These are phyloP conservation scores for Haliclona indistincta DNA, from an alignment of 37 sponge, comb jelly and placozoan genomes.

Conservation along the genomic window DNA sequence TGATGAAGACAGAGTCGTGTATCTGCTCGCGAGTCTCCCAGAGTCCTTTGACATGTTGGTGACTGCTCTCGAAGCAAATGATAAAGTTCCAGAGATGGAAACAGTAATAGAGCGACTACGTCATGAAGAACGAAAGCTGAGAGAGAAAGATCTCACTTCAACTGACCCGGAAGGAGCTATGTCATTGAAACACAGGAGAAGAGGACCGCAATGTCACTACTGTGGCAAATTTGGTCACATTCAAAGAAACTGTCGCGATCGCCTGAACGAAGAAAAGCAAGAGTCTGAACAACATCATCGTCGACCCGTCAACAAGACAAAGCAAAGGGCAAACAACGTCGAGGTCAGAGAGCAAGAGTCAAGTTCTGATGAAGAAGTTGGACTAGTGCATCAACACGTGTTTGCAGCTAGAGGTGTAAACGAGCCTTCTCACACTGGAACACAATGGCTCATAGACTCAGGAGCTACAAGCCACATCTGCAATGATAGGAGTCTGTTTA, in stretches of 20 bases:
- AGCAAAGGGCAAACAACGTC: conserved; percentile 17
- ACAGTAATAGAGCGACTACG: conserved; percentile 39
- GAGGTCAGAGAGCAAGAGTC: not conserved
- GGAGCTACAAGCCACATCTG: conserved; percentile 61
- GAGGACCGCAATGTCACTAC: conserved; percentile 26
- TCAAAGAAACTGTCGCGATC: conserved; percentile 7
- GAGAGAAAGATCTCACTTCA: not conserved
- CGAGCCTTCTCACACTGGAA: not conserved
- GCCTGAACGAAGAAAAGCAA: not conserved
- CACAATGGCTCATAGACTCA: conserved; percentile 54
- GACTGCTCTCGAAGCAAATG: conserved; percentile 57
- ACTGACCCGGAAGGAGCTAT: conserved; percentile 5
- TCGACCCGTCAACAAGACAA: not conserved
- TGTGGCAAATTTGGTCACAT: conserved; percentile 32
- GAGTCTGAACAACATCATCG: not conserved
- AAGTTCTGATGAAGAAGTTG: conserved; percentile 9
- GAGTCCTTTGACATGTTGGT: conserved; percentile 48
- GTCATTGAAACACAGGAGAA: conserved; percentile 13
- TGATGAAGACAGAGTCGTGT: conserved; percentile 43
- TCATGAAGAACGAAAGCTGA: conserved; percentile 38
- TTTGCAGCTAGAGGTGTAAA: conserved; percentile 13
- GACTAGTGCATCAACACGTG: conserved; percentile 3
- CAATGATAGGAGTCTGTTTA: conserved; percentile 20
- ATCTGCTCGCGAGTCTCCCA: conserved; percentile 48
- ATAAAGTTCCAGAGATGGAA: conserved; percentile 50